Evolutionary conservation across 2,113 vertebrate species (phyloP).

Genomic region (Corapipo altera): DNA sequence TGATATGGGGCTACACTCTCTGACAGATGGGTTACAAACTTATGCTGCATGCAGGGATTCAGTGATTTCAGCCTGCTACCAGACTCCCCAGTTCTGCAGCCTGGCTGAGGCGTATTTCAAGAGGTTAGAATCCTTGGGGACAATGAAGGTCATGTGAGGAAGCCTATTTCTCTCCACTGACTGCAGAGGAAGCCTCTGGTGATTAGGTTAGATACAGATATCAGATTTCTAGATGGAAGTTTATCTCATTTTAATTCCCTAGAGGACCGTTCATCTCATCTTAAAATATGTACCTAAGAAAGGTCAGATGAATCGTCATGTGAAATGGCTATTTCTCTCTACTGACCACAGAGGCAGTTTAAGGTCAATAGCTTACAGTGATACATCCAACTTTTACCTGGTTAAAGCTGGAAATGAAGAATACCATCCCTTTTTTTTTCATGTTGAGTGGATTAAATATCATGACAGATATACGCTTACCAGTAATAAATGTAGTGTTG

Average conservation of each 20-base stretch:
- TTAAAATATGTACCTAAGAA: constrained; percentile 45
- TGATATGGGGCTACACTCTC: background rate
- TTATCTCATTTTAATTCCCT: constrained; percentile 48
- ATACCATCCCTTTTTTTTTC: background rate
- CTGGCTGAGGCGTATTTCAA: background rate
- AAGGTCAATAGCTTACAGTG: background rate
- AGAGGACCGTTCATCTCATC: constrained; percentile 9
- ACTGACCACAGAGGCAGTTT: constrained; percentile 1
- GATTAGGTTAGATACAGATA: constrained; percentile 56
- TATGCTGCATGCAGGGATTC: background rate
- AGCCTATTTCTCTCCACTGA: constrained; percentile 27
- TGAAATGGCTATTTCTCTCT: constrained; percentile 11
- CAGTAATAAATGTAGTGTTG: constrained; percentile 10
- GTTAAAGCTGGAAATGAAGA: constrained; percentile 13
- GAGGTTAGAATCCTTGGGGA: background rate
- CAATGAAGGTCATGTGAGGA: background rate
- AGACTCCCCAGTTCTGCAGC: background rate
- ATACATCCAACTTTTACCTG: background rate
- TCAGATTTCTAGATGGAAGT: constrained; percentile 29
- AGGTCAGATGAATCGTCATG: constrained; percentile 42
- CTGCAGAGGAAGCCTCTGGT: background rate
- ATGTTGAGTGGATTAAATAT: background rate
- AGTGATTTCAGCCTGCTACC: background rate
- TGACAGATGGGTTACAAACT: background rate
- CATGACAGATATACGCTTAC: background rate